A percentile compares a stretch with the other conserved stretches of the same genome.
phyloP scores from a whole-genome alignment of 1,140 invertebrate species.

The Scaptomyza hsui region DNA sequence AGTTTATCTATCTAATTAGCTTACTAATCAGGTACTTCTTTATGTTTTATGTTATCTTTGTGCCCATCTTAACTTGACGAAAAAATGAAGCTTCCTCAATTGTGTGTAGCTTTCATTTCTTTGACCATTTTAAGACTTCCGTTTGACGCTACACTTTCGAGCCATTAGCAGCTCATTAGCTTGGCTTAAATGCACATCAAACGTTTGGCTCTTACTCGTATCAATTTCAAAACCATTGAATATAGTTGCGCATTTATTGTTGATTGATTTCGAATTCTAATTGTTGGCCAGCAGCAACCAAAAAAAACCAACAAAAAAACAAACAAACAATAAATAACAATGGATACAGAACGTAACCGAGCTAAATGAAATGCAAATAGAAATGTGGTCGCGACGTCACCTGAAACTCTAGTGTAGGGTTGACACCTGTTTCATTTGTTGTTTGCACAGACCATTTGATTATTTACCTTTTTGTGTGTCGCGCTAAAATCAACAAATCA shows the following conservation, averaged over 20 bases:
- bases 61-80: slow-evolving; percentile 41
- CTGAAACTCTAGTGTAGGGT: slow-evolving; percentile 45
- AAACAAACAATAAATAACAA: slow-evolving; percentile 15
- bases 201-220: slow-evolving; percentile 51
- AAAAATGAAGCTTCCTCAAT: slow-evolving; percentile 38
- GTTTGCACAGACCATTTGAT: slow-evolving; percentile 73
- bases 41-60: slow-evolving; percentile 14
- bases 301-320: slow-evolving; percentile 25
- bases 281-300: slow-evolving; percentile 42
- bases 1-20: slow-evolving; percentile 16
- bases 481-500: slow-evolving; percentile 31
- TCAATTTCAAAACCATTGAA: slow-evolving; percentile 76
- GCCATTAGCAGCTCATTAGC: slow-evolving; percentile 59
- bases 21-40: slow-evolving; percentile 21
- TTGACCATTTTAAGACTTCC: slow-evolving; percentile 55
- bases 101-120: slow-evolving; percentile 50
- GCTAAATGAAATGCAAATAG: slow-evolving; percentile 57
- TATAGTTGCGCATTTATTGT: slow-evolving; percentile 57
- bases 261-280: slow-evolving; percentile 70
- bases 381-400: slow-evolving; percentile 34
- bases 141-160: slow-evolving; percentile 12
- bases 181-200: slow-evolving; percentile 49
- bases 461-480: slow-evolving; percentile 44
- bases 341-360: slow-evolving; percentile 6
- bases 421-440: slow-evolving; percentile 78